Evolutionary conservation across 2,888 invertebrate genomes (phyloP), one percentile per base, ranked within the genome.

Genomic region (Stenichneumon culpator): DNA sequence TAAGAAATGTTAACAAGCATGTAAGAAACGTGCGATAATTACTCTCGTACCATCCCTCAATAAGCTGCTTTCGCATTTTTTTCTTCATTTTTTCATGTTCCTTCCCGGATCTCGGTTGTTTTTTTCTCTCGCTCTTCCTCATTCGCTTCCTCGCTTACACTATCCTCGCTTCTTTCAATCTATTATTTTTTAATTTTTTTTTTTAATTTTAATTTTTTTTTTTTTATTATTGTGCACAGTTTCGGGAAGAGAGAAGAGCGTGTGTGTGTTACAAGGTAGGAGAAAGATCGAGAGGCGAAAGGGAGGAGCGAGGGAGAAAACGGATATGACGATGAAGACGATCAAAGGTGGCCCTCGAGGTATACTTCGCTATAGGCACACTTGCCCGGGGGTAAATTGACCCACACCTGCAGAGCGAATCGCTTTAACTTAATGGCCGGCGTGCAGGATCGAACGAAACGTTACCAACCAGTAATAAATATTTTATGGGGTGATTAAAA

Each of bases 21-120:
- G 90, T 89, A 89, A 90, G 89, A 89, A 90, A 91, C 83, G 88
- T 73, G 87, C 88, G 90, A 91, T 90, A 91, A 91, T 91, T 91
- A 90, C 88, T 87, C 79, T 87, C 72, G 52, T 70, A 69, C 75
- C 28, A 32, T 69, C 65, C 68, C 65, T 72, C 79, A 60, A 74
- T 79, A 74, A 70, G 63, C 54, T 22, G 52, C 69, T 57, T 44
- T 75, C 47, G 72, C 25, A 54, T 19, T 83, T 77, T 83, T 52
- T 22, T 16, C 39, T 39, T 52, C 32, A 50, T 28, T 25, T 32
- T 73, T 63, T 28, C 22, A n/a, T 28, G 11, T 28, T 74, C 60
- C 65, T 72, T 52, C 44, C 78, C 28, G 67, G 4, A 2, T 50
- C 63, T n/a, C 39, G 22, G 32, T 60, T 5, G 19, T 75, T 54